Evolutionary conservation across 2,113 vertebrate genomes (phyloP).

Genomic region (Oxyruncus cristatus): DNA sequence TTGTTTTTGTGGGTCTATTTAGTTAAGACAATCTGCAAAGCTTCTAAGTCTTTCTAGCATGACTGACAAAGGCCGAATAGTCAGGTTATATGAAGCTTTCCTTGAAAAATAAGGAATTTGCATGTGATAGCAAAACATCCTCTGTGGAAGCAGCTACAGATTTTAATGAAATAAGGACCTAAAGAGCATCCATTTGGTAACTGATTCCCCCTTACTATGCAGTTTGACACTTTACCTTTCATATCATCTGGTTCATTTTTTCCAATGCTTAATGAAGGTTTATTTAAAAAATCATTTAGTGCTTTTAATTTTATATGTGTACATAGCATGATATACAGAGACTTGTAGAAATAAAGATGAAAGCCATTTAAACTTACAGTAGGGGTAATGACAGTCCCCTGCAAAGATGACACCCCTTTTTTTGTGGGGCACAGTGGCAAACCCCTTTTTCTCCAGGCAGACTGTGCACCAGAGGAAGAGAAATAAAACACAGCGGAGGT

Average conservation of each 20-base stretch:
- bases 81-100: neutral
- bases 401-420: neutral
- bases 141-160: neutral
- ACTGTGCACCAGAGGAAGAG: neutral
- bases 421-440: neutral
- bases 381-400: neutral
- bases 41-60: neutral
- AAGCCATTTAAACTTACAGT: neutral
- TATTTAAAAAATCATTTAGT: neutral
- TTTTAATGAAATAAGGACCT: neutral
- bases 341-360: neutral
- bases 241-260: neutral
- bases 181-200: neutral
- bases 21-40: conserved; percentile 50
- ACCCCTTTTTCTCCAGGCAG: neutral
- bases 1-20: conserved; percentile 31
- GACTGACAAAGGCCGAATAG: conserved; percentile 39
- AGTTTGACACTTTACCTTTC: neutral
- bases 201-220: neutral
- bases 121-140: neutral
- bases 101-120: conserved; percentile 36
- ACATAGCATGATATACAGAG: neutral
- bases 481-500: neutral
- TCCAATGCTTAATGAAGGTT: neutral
- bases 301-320: neutral